Percentiles rank a stretch among this genome's conserved stretches.
phyloP scores from a whole-genome alignment of 2,888 invertebrate genomes.

The Dynastes maya region DNA sequence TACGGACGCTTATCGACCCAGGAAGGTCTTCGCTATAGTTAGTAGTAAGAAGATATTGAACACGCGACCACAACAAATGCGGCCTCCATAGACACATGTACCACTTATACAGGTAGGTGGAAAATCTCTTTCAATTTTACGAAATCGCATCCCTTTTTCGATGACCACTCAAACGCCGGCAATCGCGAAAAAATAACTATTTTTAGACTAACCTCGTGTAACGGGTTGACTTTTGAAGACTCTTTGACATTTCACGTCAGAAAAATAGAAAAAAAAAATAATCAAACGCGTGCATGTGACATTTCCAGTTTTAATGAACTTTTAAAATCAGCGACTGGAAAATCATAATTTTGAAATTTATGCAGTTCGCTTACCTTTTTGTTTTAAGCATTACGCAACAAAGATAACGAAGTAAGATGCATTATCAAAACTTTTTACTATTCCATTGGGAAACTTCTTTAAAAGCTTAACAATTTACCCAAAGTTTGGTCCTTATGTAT shows the following conservation, averaged over 20 bases:
- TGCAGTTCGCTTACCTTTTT: no score
- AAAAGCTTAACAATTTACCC: no score
- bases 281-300: not conserved
- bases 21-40: conserved; percentile 58
- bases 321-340: no score
- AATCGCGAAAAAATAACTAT: not conserved
- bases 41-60: conserved; percentile 59
- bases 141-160: not conserved
- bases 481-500: no score
- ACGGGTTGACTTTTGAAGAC: not conserved
- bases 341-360: no score
- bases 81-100: conserved; percentile 69
- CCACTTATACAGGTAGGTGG: conserved; percentile 65
- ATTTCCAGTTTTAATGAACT: not conserved
- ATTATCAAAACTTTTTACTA: no score
- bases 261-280: not conserved
- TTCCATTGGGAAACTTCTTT: no score
- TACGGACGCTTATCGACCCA: conserved; percentile 66
- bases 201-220: not conserved
- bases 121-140: not conserved
- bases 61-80: conserved; percentile 65
- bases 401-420: no score
- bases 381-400: no score
- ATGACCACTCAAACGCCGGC: not conserved
- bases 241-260: conserved; percentile 8